phyloP scores from a whole-genome alignment of 2,888 invertebrate genomes.

The Drosophila glabriapex region DNA sequence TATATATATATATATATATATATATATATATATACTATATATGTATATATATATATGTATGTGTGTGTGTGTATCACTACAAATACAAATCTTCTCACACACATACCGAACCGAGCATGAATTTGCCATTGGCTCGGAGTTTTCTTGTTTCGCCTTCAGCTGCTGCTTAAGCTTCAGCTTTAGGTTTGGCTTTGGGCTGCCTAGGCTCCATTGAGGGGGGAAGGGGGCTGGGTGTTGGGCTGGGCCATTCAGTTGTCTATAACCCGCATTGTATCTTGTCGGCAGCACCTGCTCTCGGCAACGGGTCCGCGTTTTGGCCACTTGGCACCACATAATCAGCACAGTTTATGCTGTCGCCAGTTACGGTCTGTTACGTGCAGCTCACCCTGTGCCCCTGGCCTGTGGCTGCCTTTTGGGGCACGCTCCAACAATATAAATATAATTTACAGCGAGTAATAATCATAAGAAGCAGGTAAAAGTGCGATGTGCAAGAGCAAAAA shows the following conservation, averaged over 20 bases:
- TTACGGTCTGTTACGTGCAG: conserved; percentile 21
- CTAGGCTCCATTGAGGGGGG: neutral
- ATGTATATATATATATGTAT: neutral
- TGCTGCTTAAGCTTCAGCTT: conserved; percentile 7
- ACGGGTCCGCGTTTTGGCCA: conserved; percentile 41
- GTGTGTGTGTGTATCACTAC: neutral
- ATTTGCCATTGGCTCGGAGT: neutral
- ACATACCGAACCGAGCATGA: neutral
- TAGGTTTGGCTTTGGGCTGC: conserved; percentile 5
- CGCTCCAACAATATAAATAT: conserved; percentile 70
- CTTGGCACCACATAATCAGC: conserved; percentile 68
- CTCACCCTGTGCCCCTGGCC: neutral
- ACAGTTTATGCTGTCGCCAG: conserved; percentile 69
- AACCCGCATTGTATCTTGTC: conserved; percentile 17
- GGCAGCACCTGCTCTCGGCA: conserved; percentile 28
- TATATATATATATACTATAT: accelerated
- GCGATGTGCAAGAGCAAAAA: conserved; percentile 37
- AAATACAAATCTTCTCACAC: neutral
- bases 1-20: neutral
- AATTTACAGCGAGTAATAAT: conserved; percentile 70
- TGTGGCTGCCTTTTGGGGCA: conserved; percentile 51
- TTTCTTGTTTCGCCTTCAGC: conserved; percentile 24
- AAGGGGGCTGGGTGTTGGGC: neutral
- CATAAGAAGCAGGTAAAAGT: conserved; percentile 71
- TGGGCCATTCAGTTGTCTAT: conserved; percentile 11